Conservation (phyloP, 2,797 vertebrate genomes). For the Agapornis canus region DNA sequence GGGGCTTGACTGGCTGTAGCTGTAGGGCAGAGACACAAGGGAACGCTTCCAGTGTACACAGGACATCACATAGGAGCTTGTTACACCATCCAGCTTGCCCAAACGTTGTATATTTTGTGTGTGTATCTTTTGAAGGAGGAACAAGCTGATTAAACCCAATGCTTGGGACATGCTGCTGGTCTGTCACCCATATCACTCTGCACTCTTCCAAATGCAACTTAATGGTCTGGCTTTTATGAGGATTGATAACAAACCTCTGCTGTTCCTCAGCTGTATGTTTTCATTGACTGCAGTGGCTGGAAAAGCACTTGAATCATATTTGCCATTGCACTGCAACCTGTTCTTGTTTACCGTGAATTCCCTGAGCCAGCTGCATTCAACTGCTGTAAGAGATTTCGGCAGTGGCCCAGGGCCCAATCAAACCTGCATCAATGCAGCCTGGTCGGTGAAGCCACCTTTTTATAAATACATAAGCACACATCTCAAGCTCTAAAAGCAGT, state of each 20-base stretch:
- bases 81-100: background rate
- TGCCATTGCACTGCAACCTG: background rate
- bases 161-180: fast-evolving
- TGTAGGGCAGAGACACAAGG: background rate
- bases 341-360: background rate
- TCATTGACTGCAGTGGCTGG: background rate
- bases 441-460: background rate
- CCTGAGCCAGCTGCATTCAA: background rate
- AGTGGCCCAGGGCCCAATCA: background rate
- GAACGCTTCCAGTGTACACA: background rate
- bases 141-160: background rate
- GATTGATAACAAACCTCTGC: background rate
- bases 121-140: background rate
- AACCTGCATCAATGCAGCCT: background rate
- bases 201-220: background rate
- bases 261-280: background rate
- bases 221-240: background rate
- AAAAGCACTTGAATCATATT: background rate
- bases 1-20: background rate
- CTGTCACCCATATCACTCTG: background rate
- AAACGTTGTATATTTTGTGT: background rate
- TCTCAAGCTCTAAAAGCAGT: background rate
- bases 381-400: background rate
- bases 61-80: background rate
- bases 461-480: background rate